Percentiles rank a stretch among this genome's conserved stretches.
These are phyloP conservation scores for Litocranius walleri DNA, from an alignment of 2,113 vertebrate species.

Conservation along the genomic window DNA sequence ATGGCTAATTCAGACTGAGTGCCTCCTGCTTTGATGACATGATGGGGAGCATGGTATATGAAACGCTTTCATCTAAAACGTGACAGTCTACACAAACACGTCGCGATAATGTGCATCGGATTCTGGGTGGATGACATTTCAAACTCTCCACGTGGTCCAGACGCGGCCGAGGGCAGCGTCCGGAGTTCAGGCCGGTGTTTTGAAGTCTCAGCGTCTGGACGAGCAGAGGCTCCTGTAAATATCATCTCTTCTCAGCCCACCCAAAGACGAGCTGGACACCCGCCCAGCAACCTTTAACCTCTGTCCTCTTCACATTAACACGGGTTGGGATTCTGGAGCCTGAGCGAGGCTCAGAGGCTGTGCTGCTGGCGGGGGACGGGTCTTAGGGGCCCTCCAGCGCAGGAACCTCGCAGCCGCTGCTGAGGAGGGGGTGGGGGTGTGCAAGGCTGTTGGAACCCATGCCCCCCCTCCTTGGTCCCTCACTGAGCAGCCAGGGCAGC, in stretches of 20 bases:
- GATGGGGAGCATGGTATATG: neutral
- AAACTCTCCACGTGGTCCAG: neutral
- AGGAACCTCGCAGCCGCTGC: fast-evolving
- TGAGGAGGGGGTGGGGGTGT: neutral
- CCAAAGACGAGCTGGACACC: neutral
- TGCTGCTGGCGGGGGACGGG: neutral
- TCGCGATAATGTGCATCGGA: fast-evolving
- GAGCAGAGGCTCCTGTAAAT: neutral
- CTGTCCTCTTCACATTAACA: neutral
- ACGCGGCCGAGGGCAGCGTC: neutral
- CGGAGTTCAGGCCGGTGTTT: neutral
- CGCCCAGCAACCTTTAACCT: neutral
- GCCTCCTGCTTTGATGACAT: slow-evolving; percentile 7
- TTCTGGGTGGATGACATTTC: neutral
- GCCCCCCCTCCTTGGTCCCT: neutral
- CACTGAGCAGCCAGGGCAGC: neutral
- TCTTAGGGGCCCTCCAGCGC: fast-evolving
- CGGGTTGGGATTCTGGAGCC: neutral
- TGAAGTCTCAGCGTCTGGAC: neutral
- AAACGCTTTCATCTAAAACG: neutral
- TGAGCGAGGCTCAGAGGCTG: fast-evolving
- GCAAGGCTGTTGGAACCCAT: fast-evolving
- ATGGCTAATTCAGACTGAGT: slow-evolving; percentile 44
- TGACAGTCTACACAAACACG: neutral
- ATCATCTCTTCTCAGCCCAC: neutral